Base-by-base conservation (phyloP, 64 coral and sea anemone genomes). In the Stylophora pistillata region DNA sequence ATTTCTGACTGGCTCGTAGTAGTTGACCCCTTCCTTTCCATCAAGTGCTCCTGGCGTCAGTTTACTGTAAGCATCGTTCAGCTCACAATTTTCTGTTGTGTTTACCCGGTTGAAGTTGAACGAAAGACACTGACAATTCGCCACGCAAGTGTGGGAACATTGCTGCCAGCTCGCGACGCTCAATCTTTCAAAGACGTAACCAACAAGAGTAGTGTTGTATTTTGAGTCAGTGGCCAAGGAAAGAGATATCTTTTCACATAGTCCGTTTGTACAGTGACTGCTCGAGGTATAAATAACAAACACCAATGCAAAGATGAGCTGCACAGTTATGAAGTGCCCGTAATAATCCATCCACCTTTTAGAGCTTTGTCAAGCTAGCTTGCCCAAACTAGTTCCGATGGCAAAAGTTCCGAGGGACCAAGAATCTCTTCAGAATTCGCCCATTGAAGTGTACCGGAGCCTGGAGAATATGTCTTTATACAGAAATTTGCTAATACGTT, bases 11-110 rank as follows among this genome's bases (percentile, higher is more conserved):
- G 23, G 60, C 15, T 84, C 80, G n/a, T 69, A 84, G 53, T 69
- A 84, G n/a, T 1, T 69, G 7, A 69, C 33, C 10, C 80, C 80
- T 34, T 52, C 37, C 17, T 53, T 69, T 84, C 34, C 20, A n/a
- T 21, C 53, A 31, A 69, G 21, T 25, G 80, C 80, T 29, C 68
- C 34, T 54, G 62, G 20, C 52, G 6, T 32, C 31, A 84, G 13
- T 28, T 66, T 84, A 53, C 23, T 53, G 31, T 6, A 69, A 6
- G 61, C 80, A 41, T 84, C 80, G 80, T 84, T 84, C 61, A 84
- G 61, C 33, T 84, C 41, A 25, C 80, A 84, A 20, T 53, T 84
- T 84, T 17, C 2, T 13, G 33, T 84, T 28, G 37, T 84, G 61
- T 47, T 74, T 16, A 74, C 16, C 16, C 17, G 4, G 13, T 74